These are phyloP conservation scores for Anguilla japonica DNA, from an alignment of 2,113 vertebrate species.

Conservation along the genomic window DNA sequence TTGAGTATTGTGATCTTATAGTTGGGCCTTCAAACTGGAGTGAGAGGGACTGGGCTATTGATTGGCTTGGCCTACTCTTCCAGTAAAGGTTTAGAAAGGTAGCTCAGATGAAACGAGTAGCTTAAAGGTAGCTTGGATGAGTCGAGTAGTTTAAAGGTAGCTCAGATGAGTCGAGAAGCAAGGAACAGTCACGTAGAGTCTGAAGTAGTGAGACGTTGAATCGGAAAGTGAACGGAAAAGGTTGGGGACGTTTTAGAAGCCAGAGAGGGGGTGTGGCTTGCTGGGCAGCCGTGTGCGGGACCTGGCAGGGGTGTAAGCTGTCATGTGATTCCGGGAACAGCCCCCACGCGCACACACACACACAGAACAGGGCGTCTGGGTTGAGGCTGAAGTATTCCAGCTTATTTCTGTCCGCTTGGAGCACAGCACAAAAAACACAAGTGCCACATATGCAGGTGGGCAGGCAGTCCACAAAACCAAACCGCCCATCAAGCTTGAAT, in stretches of 20 bases:
- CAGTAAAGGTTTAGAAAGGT: not conserved
- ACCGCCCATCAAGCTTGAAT: constrained; percentile 18
- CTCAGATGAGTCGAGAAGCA: not conserved
- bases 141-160: not conserved
- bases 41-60: not conserved
- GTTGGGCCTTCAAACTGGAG: not conserved
- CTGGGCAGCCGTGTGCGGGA: not conserved
- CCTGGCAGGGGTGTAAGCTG: constrained; percentile 26
- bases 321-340: constrained; percentile 16
- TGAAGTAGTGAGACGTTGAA: not conserved
- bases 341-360: constrained; percentile 9
- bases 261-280: not conserved
- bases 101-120: not conserved
- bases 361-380: constrained; percentile 22
- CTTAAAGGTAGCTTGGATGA: not conserved
- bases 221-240: not conserved
- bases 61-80: not conserved
- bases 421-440: not conserved
- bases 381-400: not conserved
- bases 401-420: not conserved
- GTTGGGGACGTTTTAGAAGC: not conserved
- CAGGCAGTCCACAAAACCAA: constrained; percentile 6
- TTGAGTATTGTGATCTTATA: not conserved
- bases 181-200: not conserved
- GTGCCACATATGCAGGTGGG: not conserved